Base-by-base conservation (phyloP, 2,797 vertebrate genomes). In the Sebastolobus alascanus region DNA sequence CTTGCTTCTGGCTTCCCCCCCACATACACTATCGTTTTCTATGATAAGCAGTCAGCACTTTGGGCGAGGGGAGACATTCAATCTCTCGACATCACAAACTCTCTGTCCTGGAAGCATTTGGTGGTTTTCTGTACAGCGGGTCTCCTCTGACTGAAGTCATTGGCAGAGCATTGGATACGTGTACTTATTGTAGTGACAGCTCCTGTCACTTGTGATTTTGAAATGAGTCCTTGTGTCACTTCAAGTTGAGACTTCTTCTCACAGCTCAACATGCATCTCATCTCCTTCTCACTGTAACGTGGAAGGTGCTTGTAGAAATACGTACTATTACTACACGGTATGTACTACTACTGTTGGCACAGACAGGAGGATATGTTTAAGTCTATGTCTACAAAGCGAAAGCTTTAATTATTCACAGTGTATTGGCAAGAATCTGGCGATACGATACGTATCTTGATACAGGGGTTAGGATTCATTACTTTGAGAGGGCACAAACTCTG, bases 121-220 rank as follows among this genome's bases (percentile, higher is more conserved):
- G 56, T 59, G 61, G 27, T 56, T 85, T 72, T 89, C 22, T 74
- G 75, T 16, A 20, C 73, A 31, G 60, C 27, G 60, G 64, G 29
- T 72, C 52, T 75, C 14, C 67, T 90, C 75, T 87, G 90, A 89
- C 84, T 70, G 73, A 84, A 79, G 68, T 75, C 89, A 86, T 64
- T 61, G 84, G 61, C 90, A 85, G 63, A 80, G 59, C 35, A 50
- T 25, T 60, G 75, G 69, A 73, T 70, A 77, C 25, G 27, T 77
- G 85, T 72, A 65, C 77, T 85, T 84, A 87, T 89, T 73, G 68
- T 56, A 69, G 83, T 83, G 90, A 91, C 89, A 91, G 84, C 73
- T 61, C 29, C 80, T 64, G 91, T 88, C 89, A 88, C 82, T 76
- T 75, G 69, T 60, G 35, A 80, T 86, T 83, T 69, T 66, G 71